Evolutionary conservation across 2,797 vertebrate species (phyloP).

Genomic region (Garrulus glandarius): DNA sequence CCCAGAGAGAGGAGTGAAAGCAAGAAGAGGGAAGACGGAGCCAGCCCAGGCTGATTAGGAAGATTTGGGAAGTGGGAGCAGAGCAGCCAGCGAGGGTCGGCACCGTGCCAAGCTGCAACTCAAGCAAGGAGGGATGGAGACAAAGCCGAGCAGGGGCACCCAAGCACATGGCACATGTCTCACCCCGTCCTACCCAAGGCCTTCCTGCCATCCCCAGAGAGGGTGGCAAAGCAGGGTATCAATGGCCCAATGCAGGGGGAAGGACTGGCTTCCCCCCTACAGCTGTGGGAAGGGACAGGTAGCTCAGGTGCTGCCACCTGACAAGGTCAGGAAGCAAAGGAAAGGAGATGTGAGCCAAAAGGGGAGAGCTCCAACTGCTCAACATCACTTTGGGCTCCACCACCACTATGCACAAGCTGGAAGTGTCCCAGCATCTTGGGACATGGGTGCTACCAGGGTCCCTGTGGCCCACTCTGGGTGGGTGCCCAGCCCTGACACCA

Average conservation of each 20-base stretch:
- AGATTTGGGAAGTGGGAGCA: background rate
- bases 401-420: rapidly evolving
- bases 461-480: background rate
- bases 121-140: background rate
- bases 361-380: rapidly evolving
- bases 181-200: background rate
- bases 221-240: background rate
- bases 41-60: background rate
- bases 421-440: background rate
- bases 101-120: background rate
- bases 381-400: background rate
- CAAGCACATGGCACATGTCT: background rate
- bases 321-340: background rate
- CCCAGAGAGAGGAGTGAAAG: background rate
- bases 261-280: background rate
- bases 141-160: background rate
- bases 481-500: rapidly evolving
- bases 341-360: background rate
- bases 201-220: background rate
- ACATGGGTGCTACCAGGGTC: background rate
- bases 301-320: background rate
- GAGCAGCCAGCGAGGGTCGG: background rate
- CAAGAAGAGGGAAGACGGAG: background rate
- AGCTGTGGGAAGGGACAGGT: rapidly evolving
- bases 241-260: rapidly evolving